Evolutionary conservation across 2,888 invertebrate genomes (phyloP), one percentile per base, ranked within the genome.

Genomic region (Drosophila prostipennis): DNA sequence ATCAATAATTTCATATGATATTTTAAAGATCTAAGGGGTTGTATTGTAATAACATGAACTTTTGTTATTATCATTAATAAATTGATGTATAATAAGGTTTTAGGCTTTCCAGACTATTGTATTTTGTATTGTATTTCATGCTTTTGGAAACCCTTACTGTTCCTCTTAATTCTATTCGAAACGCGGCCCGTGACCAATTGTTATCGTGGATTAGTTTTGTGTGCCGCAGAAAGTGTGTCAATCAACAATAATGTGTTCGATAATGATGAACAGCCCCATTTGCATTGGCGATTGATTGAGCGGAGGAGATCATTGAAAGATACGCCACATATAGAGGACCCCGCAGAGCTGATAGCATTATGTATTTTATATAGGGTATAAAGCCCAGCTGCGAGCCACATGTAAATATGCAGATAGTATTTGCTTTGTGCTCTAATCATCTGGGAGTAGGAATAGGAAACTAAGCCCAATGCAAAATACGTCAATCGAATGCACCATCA

Each of bases 211-310:
- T 58, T 69, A 49, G 69, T 68, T 69, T 68, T 53, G 58, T 65
- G 52, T 52, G 64, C 49, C 56, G 56, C 56, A 37, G 48, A 69
- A 70, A 61, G 54, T 71, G 72, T 71, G 70, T 52, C 70, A 71
- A 40, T 71, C 61, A 54, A 73, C 67, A 72, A 72, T 59, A 40
- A 55, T 51, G 51, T 49, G 32, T 60, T 46, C 57, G 45, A 64
- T 49, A 19, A 51, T 63, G 64, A 36, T 51, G 51, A 69, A 48
- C 34, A 36, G 37, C 52, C 64, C 53, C 72, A 64, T 53, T 72
- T 54, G 61, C 71, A 70, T 71, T 42, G 71, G 39, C 40, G 56
- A 49, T 56, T 49, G 49, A 59, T 69, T 69, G 40, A 26, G 53
- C 39, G 45, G 37, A 64, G 61, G 60, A 61, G 72, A 72, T 58